phyloP scores from a whole-genome alignment of 2,113 vertebrate species.

The Hippopotamus amphibius region DNA sequence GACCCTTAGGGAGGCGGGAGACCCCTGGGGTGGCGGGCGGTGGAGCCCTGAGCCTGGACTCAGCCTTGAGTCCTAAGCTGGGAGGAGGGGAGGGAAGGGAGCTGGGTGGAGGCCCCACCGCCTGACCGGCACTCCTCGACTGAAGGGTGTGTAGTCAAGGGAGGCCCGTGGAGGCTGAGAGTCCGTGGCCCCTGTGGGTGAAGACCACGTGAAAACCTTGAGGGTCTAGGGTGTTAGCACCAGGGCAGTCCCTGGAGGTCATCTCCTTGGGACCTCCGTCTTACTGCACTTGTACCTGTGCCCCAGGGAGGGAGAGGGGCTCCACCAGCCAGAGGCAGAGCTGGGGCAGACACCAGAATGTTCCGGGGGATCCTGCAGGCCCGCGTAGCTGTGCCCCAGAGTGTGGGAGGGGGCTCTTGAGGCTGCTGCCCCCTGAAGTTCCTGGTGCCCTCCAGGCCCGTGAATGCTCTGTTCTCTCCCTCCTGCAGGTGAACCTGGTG shows the following conservation, averaged over 20 bases:
- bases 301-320: not conserved
- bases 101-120: not conserved
- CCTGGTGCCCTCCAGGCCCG: not conserved
- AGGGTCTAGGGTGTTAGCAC: no score
- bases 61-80: not conserved
- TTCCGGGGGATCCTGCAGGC: not conserved
- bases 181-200: rapidly evolving
- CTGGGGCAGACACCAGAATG: not conserved
- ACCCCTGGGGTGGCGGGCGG: no score
- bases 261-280: not conserved
- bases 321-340: not conserved
- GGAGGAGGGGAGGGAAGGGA: not conserved
- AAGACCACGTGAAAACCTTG: not conserved
- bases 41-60: not conserved
- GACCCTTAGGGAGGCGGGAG: not conserved
- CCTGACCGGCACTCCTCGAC: not conserved
- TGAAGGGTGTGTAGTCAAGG: not conserved
- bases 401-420: no score
- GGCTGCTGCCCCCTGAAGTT: rapidly evolving
- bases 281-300: not conserved
- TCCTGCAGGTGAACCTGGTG: slow-evolving; percentile 94
- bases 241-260: not conserved
- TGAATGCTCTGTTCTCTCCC: not conserved
- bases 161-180: not conserved
- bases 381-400: rapidly evolving